These are phyloP conservation scores for Anastatus disparis DNA, from an alignment of 1,140 invertebrate genomes.

Conservation along the genomic window DNA sequence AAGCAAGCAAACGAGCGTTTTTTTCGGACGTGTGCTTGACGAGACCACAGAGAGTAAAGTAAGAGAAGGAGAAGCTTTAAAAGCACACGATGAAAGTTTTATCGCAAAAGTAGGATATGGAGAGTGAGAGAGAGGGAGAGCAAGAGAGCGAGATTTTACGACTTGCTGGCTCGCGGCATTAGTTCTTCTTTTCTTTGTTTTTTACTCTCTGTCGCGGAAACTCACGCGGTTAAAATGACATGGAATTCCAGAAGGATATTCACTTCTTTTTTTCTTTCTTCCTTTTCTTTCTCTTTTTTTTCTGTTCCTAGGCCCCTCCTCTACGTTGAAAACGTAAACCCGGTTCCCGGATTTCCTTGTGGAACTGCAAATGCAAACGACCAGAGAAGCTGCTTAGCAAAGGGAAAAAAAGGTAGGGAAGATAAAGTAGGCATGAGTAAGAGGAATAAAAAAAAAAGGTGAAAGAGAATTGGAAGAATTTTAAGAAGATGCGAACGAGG, in stretches of 20 bases:
- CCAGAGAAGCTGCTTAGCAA: neutral
- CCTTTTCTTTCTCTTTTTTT: too few relatives aligned
- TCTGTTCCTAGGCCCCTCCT: too few relatives aligned
- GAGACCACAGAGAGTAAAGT: too few relatives aligned
- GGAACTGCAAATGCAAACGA: too few relatives aligned
- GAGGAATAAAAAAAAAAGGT: neutral
- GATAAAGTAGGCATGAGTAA: neutral
- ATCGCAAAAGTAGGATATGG: conserved; percentile 39
- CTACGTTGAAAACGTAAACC: conserved; percentile 4
- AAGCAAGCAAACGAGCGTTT: too few relatives aligned
- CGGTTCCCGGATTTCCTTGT: neutral
- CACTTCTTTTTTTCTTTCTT: too few relatives aligned
- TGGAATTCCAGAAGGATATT: neutral
- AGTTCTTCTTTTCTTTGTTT: too few relatives aligned
- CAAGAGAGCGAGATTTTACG: neutral
- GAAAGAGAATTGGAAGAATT: conserved; percentile 8
- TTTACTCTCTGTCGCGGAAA: neutral
- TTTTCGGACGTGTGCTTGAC: conserved; percentile 36
- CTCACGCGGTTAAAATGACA: neutral
- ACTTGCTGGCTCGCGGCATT: neutral
- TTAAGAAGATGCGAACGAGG: neutral
- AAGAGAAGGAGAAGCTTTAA: conserved; percentile 47
- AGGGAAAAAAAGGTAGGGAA: neutral
- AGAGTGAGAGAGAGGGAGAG: neutral
- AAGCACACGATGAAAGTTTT: conserved; percentile 51